Evolutionary conservation across 1,140 invertebrate species (phyloP).

Genomic region (Orchestia grillus): DNA sequence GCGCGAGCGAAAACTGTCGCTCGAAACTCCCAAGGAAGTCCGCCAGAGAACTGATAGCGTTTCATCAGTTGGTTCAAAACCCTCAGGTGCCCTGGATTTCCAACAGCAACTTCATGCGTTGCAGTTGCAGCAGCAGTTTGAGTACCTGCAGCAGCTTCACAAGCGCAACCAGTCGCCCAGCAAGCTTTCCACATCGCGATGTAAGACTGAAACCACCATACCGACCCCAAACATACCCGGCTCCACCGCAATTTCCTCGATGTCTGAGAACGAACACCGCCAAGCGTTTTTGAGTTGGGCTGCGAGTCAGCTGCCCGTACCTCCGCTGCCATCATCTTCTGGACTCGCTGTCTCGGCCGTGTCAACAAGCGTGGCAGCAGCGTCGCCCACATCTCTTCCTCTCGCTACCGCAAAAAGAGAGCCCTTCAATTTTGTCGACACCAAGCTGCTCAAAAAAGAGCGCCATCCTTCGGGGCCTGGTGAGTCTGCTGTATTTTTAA

Average conservation of each 20-base stretch:
- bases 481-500: not conserved
- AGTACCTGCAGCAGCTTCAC: constrained; percentile 7
- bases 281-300: constrained; percentile 19
- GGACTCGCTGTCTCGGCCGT: not conserved
- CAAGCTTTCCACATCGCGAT: constrained; percentile 29
- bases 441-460: constrained; percentile 32
- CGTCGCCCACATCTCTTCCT: not conserved
- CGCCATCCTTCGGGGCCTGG: constrained; percentile 45
- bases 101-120: not conserved
- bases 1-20: constrained; percentile 10
- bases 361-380: constrained; percentile 22
- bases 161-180: constrained; percentile 16
- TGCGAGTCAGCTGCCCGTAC: not conserved
- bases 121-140: constrained; percentile 26
- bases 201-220: constrained; percentile 19
- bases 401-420: not conserved
- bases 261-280: constrained; percentile 18
- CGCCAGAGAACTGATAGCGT: not conserved
- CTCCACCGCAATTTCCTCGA: not conserved
- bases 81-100: not conserved
- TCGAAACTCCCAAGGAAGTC: not conserved
- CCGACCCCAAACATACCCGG: not conserved
- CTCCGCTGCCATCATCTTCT: not conserved
- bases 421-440: constrained; percentile 4
- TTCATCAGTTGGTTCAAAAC: not conserved